phyloP scores from a whole-genome alignment of 2,888 invertebrate species.

The Lasioglossum morio region DNA sequence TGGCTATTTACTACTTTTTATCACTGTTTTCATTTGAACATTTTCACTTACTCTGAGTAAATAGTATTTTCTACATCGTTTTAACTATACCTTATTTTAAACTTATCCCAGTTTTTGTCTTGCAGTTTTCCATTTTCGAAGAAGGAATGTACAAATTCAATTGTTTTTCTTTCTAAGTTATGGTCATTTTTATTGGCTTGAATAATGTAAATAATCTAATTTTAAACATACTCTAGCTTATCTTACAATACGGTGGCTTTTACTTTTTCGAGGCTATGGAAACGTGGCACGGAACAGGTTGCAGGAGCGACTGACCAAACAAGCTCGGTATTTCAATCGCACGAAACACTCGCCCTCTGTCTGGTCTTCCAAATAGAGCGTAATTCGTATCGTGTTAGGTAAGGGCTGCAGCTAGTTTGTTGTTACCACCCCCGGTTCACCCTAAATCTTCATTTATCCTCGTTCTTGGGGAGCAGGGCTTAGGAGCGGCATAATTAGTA shows the following conservation, averaged over 20 bases:
- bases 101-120: too few relatives aligned
- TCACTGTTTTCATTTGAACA: too few relatives aligned
- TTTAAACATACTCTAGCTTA: too few relatives aligned
- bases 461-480: conserved; percentile 23
- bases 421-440: not conserved
- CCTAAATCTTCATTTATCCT: conserved; percentile 50
- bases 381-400: conserved; percentile 22
- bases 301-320: not conserved
- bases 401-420: conserved; percentile 17
- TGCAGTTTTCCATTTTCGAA: too few relatives aligned
- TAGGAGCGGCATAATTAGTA: conserved; percentile 52
- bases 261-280: not conserved
- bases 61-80: too few relatives aligned
- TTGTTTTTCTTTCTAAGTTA: too few relatives aligned
- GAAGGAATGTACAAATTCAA: too few relatives aligned
- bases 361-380: conserved; percentile 33
- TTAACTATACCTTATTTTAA: too few relatives aligned
- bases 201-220: too few relatives aligned
- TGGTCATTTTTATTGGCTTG: too few relatives aligned
- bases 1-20: too few relatives aligned
- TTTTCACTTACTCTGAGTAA: too few relatives aligned
- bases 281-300: not conserved
- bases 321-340: not conserved
- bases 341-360: not conserved
- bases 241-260: not conserved